phyloP scores from a whole-genome alignment of 2,888 invertebrate species.

The Xestia sexstrigata region DNA sequence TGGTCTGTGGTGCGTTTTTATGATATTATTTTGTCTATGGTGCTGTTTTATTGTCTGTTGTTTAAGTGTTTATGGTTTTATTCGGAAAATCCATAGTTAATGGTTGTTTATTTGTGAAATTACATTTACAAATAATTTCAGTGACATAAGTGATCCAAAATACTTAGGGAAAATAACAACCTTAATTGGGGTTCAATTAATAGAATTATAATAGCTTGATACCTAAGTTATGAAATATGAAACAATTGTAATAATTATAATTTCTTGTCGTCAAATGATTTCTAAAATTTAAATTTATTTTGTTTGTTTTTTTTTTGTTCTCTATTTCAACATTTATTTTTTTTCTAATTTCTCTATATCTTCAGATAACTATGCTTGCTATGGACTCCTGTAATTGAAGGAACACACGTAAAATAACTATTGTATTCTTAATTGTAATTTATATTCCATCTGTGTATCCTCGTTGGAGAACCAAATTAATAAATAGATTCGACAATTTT shows the following conservation, averaged over 20 bases:
- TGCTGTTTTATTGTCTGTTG: conserved; percentile 29
- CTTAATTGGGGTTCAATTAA: neutral
- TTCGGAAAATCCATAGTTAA: neutral
- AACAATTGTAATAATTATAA: neutral
- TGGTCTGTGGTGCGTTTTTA: conserved; percentile 42
- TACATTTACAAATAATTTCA: neutral
- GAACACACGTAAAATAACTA: neutral
- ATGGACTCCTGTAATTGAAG: neutral
- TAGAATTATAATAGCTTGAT: neutral
- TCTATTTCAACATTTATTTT: neutral
- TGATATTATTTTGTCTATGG: conserved; percentile 35
- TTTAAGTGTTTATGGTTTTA: conserved; percentile 24
- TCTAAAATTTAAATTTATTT: neutral
- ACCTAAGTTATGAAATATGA: neutral
- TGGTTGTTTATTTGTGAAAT: neutral
- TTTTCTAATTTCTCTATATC: neutral
- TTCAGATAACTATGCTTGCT: neutral
- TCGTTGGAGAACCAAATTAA: neutral
- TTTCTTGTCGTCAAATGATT: neutral
- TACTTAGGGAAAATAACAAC: neutral
- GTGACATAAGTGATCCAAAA: neutral
- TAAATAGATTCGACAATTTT: neutral
- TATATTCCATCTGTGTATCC: neutral
- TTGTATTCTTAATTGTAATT: neutral
- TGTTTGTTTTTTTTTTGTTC: neutral